Conservation (phyloP, 2,888 invertebrate species). For the Microlaimidae sp. region DNA sequence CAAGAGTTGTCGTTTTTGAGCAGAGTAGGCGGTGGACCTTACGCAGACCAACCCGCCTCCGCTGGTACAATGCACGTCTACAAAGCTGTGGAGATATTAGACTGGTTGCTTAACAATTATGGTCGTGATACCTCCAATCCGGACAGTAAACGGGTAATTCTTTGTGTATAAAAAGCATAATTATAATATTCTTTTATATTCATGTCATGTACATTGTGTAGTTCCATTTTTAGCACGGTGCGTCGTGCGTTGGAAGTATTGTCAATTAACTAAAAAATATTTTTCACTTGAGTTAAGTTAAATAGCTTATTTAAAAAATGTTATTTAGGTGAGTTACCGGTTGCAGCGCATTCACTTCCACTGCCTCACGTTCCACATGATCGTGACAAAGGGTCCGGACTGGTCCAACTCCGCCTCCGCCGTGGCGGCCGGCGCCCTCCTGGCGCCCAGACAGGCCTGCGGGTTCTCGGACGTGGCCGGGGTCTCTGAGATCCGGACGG, state of each 20-base stretch:
- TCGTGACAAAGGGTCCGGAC: constrained; percentile 33
- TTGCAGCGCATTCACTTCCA: constrained; percentile 41
- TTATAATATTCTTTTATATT: no score
- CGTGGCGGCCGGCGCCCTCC: constrained; percentile 39
- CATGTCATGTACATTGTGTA: no score
- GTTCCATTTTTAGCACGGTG: no score
- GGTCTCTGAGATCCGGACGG: not conserved
- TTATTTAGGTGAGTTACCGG: no score
- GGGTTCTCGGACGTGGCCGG: constrained; percentile 20
- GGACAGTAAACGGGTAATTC: constrained; percentile 14
- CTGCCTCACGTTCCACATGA: constrained; percentile 40
- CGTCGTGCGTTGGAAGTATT: no score
- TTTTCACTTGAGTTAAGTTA: no score
- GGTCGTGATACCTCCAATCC: constrained; percentile 34
- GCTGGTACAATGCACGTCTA: constrained; percentile 37
- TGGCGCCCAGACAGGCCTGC: constrained; percentile 39
- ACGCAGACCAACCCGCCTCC: constrained; percentile 27
- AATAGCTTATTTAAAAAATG: no score
- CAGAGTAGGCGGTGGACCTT: constrained; percentile 37
- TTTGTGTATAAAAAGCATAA: no score
- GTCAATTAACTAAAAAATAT: no score
- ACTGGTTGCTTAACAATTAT: constrained; percentile 38
- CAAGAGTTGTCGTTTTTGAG: constrained; percentile 39
- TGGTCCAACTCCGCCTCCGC: constrained; percentile 39
- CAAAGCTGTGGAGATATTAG: constrained; percentile 40